A percentile compares a stretch with the other conserved stretches of the same genome.
phyloP scores from a whole-genome alignment of 2,888 invertebrate genomes.

The Tetanocera ferruginea region DNA sequence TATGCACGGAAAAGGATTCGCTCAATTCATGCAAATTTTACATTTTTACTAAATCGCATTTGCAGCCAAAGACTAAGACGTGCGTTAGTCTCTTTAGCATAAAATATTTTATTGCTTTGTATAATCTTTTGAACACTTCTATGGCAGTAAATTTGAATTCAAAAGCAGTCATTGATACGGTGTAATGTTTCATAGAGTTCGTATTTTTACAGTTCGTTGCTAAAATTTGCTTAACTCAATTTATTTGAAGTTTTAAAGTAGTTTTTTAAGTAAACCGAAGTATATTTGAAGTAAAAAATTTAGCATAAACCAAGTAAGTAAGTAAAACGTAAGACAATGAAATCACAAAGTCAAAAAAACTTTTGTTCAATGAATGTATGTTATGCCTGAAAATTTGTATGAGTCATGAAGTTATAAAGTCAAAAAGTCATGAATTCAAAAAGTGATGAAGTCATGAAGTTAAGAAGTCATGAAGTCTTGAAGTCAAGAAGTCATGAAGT shows the following conservation, averaged over 20 bases:
- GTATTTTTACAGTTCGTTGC: no score
- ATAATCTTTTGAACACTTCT: not conserved
- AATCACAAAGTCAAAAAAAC: not conserved
- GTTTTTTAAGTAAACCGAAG: no score
- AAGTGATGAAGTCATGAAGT: conserved; percentile 6
- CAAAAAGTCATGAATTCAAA: not conserved
- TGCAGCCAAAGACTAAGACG: not conserved
- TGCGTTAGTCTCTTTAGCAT: not conserved
- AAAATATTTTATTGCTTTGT: not conserved
- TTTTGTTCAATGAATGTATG: no score
- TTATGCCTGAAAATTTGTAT: no score
- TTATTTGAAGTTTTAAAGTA: no score
- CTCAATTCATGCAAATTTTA: conserved; percentile 33
- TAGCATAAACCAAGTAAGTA: no score
- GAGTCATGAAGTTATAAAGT: not conserved
- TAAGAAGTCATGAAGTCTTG: conserved; percentile 1
- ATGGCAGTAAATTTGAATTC: not conserved
- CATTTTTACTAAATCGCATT: conserved; percentile 8
- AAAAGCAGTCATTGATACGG: no score
- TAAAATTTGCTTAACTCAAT: no score
- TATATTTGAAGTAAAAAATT: no score
- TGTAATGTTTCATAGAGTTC: no score
- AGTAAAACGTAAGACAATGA: no score
- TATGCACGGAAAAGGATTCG: not conserved
- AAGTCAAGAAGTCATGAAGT: not conserved